Percentiles rank a stretch among this genome's conserved stretches.
These are phyloP conservation scores for Podarcis muralis DNA, from an alignment of 2,113 vertebrate genomes.

Conservation along the genomic window DNA sequence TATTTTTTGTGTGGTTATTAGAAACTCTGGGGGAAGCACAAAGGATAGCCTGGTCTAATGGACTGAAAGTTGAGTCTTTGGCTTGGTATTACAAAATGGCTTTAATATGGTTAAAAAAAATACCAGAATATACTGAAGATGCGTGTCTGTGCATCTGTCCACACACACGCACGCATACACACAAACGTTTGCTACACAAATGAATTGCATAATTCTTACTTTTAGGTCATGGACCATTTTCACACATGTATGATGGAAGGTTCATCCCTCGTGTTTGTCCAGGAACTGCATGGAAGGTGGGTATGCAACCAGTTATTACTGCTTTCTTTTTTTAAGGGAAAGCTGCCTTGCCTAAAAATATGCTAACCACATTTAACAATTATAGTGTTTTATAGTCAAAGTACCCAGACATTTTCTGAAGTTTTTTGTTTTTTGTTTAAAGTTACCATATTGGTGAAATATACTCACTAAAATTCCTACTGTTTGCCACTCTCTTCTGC, in stretches of 20 bases:
- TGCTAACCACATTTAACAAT: neutral
- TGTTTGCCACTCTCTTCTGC: too few relatives aligned
- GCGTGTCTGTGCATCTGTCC: neutral
- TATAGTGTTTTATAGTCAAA: neutral
- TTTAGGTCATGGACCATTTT: slow-evolving; percentile 95
- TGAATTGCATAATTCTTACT: slow-evolving; percentile 48
- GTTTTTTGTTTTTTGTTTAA: neutral
- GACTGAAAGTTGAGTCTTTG: too few relatives aligned
- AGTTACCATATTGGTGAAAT: neutral
- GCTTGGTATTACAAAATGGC: too few relatives aligned
- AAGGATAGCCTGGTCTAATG: too few relatives aligned
- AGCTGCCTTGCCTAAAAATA: neutral
- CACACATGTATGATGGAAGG: slow-evolving; percentile 93
- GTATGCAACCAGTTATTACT: slow-evolving; percentile 30
- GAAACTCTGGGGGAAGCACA: too few relatives aligned
- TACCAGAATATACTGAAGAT: too few relatives aligned
- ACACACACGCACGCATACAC: too few relatives aligned
- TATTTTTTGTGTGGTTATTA: too few relatives aligned
- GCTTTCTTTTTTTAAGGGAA: neutral
- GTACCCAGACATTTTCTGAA: neutral
- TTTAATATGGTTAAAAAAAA: too few relatives aligned
- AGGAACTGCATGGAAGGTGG: slow-evolving; percentile 84
- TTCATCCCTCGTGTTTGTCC: slow-evolving; percentile 88
- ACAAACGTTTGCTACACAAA: neutral
- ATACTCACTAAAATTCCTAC: neutral